Evolutionary conservation across 2,113 vertebrate genomes (phyloP).

Genomic region (Eurystomus gularis): DNA sequence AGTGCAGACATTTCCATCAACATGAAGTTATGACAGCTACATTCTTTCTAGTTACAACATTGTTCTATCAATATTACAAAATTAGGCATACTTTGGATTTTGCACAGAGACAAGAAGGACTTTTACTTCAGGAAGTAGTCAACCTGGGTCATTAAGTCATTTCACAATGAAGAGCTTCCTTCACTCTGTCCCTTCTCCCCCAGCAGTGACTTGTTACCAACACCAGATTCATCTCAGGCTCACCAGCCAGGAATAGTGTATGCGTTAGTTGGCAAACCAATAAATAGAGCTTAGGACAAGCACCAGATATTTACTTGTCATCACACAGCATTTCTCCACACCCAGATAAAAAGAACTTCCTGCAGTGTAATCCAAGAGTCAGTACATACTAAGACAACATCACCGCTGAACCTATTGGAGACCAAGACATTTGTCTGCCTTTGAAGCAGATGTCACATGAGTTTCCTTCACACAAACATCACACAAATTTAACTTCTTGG

Average conservation of each 20-base stretch:
- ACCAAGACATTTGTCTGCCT: constrained; percentile 50
- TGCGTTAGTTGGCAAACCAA: background rate
- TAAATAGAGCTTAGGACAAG: background rate
- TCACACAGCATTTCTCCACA: background rate
- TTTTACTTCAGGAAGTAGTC: constrained; percentile 59
- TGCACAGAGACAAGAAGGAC: constrained; percentile 67
- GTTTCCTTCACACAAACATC: constrained; percentile 65
- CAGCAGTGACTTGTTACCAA: background rate
- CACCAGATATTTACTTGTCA: background rate
- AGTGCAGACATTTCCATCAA: constrained; percentile 47
- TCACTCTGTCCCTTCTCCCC: background rate
- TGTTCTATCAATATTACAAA: constrained; percentile 60
- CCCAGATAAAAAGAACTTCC: constrained; percentile 45
- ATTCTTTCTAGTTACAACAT: constrained; percentile 65
- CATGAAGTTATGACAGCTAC: constrained; percentile 60
- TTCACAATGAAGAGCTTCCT: background rate
- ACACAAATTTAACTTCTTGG: constrained; percentile 67
- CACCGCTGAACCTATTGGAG: constrained; percentile 51
- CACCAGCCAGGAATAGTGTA: background rate
- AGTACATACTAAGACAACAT: constrained; percentile 60
- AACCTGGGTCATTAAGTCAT: constrained; percentile 14
- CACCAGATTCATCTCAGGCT: background rate
- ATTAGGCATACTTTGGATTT: constrained; percentile 69
- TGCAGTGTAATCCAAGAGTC: constrained; percentile 40
- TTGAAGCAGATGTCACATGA: constrained; percentile 57